A percentile compares a stretch with the other conserved stretches of the same genome.
Conservation (phyloP, 2,888 invertebrate genomes). For the Halocaridina rubra region DNA sequence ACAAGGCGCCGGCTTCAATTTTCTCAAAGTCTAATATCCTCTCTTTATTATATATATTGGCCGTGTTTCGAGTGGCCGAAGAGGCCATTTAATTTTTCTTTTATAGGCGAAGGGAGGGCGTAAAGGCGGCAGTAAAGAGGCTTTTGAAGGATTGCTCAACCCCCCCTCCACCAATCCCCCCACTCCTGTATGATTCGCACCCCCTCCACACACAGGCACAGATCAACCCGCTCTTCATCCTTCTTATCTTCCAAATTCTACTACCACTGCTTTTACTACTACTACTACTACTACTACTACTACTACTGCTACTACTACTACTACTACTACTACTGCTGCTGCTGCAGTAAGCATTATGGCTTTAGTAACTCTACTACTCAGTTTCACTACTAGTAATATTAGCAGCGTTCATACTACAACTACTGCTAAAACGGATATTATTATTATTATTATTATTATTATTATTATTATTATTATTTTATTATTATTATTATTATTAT, state of each 20-base stretch:
- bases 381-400: no score
- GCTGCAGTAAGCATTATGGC: no score
- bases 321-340: background rate
- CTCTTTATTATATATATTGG: slow-evolving; percentile 62
- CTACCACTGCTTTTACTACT: background rate
- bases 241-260: background rate
- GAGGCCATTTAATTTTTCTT: slow-evolving; percentile 61
- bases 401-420: no score
- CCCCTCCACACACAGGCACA: background rate
- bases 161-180: background rate
- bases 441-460: slow-evolving; percentile 5
- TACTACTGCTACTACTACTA: background rate
- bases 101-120: slow-evolving; percentile 58
- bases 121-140: slow-evolving; percentile 59
- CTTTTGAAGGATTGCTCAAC: slow-evolving; percentile 56
- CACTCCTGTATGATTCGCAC: no score
- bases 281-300: background rate
- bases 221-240: background rate
- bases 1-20: slow-evolving; percentile 40
- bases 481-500: slow-evolving; percentile 8
- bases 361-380: no score
- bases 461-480: background rate
- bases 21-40: slow-evolving; percentile 55
- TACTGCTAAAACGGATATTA: no score
- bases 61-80: slow-evolving; percentile 57